These are phyloP conservation scores for Alviniconcha strummeri DNA, from an alignment of 2,888 invertebrate species.

Conservation along the genomic window DNA sequence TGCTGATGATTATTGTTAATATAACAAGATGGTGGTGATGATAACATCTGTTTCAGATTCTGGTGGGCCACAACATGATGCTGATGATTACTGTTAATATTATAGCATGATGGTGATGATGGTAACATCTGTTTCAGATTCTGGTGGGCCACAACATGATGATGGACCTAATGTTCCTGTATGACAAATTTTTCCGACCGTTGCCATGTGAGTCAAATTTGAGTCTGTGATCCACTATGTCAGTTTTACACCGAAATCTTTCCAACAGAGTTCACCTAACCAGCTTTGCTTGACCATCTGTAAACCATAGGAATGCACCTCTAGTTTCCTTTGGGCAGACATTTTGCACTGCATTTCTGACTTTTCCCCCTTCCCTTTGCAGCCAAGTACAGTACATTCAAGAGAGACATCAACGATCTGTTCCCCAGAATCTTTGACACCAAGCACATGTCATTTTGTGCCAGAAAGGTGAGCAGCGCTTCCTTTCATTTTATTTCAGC, in stretches of 20 bases:
- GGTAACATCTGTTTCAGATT: constrained; percentile 73
- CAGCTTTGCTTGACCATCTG: no score
- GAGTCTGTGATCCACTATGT: neutral
- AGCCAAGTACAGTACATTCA: constrained; percentile 80
- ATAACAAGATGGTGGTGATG: neutral
- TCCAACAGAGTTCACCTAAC: no score
- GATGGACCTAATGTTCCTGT: constrained; percentile 82
- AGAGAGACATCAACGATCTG: constrained; percentile 78
- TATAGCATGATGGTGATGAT: neutral
- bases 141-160: constrained; percentile 86
- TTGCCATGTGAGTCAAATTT: constrained; percentile 77
- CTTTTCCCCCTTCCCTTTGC: constrained; percentile 46
- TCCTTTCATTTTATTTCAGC: no score
- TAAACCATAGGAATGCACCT: no score
- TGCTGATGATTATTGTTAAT: neutral
- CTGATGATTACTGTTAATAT: constrained; percentile 61
- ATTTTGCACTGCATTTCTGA: no score
- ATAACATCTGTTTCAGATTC: constrained; percentile 74
- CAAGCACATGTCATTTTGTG: constrained; percentile 80
- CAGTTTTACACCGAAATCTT: neutral
- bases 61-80: constrained; percentile 85
- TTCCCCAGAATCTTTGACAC: constrained; percentile 86
- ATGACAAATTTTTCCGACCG: constrained; percentile 83
- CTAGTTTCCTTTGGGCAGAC: no score
- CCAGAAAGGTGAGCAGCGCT: constrained; percentile 68